A percentile compares a stretch with the other conserved stretches of the same genome.
These are phyloP conservation scores for Philopedon plagiatum DNA, from an alignment of 2,888 invertebrate genomes.

Conservation along the genomic window DNA sequence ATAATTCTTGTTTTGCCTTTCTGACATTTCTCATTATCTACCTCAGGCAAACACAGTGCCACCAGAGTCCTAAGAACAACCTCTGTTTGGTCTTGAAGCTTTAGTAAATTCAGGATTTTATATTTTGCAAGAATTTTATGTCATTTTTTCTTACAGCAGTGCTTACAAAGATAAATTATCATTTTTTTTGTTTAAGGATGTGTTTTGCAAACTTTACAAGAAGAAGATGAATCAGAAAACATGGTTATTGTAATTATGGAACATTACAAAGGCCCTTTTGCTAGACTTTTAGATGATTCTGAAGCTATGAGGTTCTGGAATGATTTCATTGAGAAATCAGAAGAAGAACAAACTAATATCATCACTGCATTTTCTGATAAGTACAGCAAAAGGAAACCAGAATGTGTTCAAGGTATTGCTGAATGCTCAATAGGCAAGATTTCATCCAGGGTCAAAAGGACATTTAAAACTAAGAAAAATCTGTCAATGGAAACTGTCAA, in stretches of 20 bases:
- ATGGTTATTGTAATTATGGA: slow-evolving; percentile 58
- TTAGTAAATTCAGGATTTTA: neutral
- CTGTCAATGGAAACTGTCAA: slow-evolving; percentile 59
- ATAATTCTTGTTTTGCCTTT: too few species aligned
- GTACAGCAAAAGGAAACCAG: slow-evolving; percentile 6
- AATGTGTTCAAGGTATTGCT: neutral
- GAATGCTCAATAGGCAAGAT: slow-evolving; percentile 55
- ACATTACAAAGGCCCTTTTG: slow-evolving; percentile 60
- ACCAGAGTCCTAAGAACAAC: too few species aligned
- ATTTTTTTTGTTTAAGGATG: slow-evolving; percentile 55
- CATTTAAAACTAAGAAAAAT: slow-evolving; percentile 61
- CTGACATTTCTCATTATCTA: too few species aligned
- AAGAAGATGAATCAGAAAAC: slow-evolving; percentile 59
- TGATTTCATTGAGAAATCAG: slow-evolving; percentile 61
- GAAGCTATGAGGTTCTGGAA: slow-evolving; percentile 62
- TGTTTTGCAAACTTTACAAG: slow-evolving; percentile 59
- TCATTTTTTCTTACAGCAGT: neutral
- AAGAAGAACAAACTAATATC: slow-evolving; percentile 60
- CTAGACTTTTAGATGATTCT: slow-evolving; percentile 58
- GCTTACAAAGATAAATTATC: too few species aligned
- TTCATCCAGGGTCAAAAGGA: slow-evolving; percentile 60
- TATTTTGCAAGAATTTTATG: neutral
- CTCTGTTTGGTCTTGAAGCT: neutral
- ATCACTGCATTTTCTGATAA: slow-evolving; percentile 36
- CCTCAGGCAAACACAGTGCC: too few species aligned